Conservation (phyloP, 2,797 vertebrate species). For the Acanthurus leucopareius region DNA sequence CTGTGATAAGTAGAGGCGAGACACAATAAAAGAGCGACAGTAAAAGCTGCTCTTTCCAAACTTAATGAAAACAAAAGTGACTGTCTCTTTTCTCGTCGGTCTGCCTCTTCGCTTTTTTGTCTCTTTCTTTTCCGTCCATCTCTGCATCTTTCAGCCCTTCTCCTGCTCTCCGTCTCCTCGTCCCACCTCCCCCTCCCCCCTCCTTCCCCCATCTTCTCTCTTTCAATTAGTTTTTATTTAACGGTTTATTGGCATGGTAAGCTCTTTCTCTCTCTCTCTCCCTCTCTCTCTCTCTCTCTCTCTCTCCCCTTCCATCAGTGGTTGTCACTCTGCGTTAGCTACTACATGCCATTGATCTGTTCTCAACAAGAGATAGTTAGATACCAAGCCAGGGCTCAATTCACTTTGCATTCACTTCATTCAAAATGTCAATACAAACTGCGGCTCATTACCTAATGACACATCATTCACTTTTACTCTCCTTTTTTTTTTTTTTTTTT, state of each 20-base stretch:
- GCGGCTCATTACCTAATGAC: constrained; percentile 76
- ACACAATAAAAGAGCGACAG: not conserved
- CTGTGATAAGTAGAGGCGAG: not conserved
- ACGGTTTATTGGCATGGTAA: constrained; percentile 70
- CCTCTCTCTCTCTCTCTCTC: constrained; percentile 18
- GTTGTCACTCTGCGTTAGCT: constrained; percentile 78
- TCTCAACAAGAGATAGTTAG: constrained; percentile 76
- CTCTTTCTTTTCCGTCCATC: constrained; percentile 3
- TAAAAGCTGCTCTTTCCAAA: constrained; percentile 3
- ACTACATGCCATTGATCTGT: constrained; percentile 77
- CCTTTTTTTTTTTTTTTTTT: too few species aligned
- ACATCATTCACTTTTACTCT: constrained; percentile 55
- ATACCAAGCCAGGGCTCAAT: constrained; percentile 62
- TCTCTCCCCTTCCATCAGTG: constrained; percentile 61
- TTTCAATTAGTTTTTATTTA: constrained; percentile 76
- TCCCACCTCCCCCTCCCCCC: not conserved
- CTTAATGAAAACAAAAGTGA: constrained; percentile 6
- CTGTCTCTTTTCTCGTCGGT: constrained; percentile 19
- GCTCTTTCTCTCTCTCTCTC: constrained; percentile 23
- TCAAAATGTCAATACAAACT: constrained; percentile 69
- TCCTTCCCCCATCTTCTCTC: constrained; percentile 41
- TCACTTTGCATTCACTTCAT: constrained; percentile 73
- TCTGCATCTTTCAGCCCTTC: constrained; percentile 16
- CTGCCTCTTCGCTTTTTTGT: constrained; percentile 9
- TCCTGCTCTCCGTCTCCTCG: constrained; percentile 10